Base-by-base conservation (phyloP, 2,888 invertebrate species). In the Phragmatobia fuliginosa region DNA sequence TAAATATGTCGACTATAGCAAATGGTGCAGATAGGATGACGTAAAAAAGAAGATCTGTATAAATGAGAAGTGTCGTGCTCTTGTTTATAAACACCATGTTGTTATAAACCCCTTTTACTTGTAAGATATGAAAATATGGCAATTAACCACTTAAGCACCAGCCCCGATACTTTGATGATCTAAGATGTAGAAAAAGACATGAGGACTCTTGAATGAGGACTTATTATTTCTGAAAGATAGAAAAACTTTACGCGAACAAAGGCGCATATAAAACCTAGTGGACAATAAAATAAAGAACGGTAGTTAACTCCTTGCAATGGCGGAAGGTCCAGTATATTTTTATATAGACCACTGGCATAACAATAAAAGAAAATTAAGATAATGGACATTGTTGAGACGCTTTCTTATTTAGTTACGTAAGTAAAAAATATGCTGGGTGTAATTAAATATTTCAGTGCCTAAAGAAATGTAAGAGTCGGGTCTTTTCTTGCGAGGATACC, bases 401-500 rank as follows among this genome's bases (percentile, higher is more conserved):
- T 45, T 32, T 25, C 32, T 63, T 7, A 45, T 45, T 45, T 21
- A 52, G 62, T 63, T 45, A 45, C 10, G 25, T 45, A 62, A 63
- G 36, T 36, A 66, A 38, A 66, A 11, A 65, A 65, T 58, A 59
- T 41, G 41, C 38, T 59, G 31, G n/a, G 25, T 32, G 28, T 66
- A 59, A 66, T 66, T 59, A 59, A 66, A 66, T 59, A 59, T 58
- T 66, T 56, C 67, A 68, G 41, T 59, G 41, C 38, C 32, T 41
- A 33, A 71, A 56, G 67, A 36, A 59, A 71, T 63, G 64, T 61
- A 28, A 71, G 45, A 31, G 56, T 61, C 18, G 41, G 49, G 52
- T 66, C 45, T 77, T 78, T 70, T 78, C 71, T 72, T 74, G 68
- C 49, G 66, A 69, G 14, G 66, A 64, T 63, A 78, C 71, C 81